These are phyloP conservation scores for Torymus auratus DNA, from an alignment of 2,888 invertebrate species.

Conservation along the genomic window DNA sequence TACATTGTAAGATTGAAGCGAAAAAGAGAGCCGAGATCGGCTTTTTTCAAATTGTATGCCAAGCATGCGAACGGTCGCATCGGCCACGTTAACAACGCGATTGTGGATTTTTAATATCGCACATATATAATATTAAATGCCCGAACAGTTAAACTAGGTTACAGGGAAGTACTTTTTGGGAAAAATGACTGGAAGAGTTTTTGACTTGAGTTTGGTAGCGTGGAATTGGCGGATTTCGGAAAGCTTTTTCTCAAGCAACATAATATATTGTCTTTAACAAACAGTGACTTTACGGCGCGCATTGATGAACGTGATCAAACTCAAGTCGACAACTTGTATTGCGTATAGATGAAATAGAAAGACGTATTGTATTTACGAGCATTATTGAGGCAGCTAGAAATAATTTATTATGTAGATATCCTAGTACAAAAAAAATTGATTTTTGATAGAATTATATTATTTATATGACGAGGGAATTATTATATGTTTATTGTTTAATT, in stretches of 20 bases:
- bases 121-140: not conserved
- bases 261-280: not conserved
- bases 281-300: not conserved
- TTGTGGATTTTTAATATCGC: conserved; percentile 17
- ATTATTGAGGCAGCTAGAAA: conserved; percentile 58
- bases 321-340: conserved; percentile 15
- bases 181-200: conserved; percentile 10
- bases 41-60: conserved; percentile 9
- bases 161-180: conserved; percentile 3
- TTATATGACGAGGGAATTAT: conserved; percentile 63
- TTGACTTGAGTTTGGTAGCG: conserved; percentile 25
- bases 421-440: conserved; percentile 67
- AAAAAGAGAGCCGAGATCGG: not conserved
- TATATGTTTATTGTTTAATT: conserved; percentile 63
- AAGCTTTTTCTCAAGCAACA: not conserved
- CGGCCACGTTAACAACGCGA: not conserved
- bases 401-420: conserved; percentile 65
- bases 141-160: conserved; percentile 19
- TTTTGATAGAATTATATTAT: conserved; percentile 69
- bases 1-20: conserved; percentile 20
- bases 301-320: conserved; percentile 14
- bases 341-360: not conserved
- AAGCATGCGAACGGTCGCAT: conserved; percentile 6
- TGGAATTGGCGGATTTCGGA: not conserved
- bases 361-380: conserved; percentile 41